Percentiles rank a stretch among this genome's conserved stretches.
These are phyloP conservation scores for Hippoglossus stenolepis DNA, from an alignment of 2,113 vertebrate genomes.

Conservation along the genomic window DNA sequence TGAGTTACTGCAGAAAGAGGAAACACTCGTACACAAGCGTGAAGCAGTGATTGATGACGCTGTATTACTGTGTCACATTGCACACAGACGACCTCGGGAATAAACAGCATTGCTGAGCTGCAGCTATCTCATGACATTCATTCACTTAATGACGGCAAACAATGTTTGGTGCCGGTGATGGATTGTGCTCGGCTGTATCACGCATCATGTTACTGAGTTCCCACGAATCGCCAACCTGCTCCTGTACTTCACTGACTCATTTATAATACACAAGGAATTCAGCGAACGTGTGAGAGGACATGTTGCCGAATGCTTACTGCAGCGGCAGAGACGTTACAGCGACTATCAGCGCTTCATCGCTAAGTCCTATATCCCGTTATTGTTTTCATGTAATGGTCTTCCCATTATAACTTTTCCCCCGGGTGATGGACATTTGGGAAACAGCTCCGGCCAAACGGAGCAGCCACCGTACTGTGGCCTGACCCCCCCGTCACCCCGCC, in stretches of 20 bases:
- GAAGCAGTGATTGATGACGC: conserved; percentile 75
- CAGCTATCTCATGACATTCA: conserved; percentile 64
- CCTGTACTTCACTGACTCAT: not conserved
- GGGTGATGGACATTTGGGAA: conserved; percentile 57
- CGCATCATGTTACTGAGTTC: conserved; percentile 47
- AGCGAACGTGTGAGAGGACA: conserved; percentile 12
- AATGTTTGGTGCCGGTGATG: conserved; percentile 63
- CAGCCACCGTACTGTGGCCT: conserved; percentile 23
- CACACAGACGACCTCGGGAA: conserved; percentile 62
- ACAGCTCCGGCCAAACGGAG: conserved; percentile 43
- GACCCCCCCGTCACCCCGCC: conserved; percentile 48
- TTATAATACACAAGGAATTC: not conserved
- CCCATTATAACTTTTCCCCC: conserved; percentile 56
- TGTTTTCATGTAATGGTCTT: conserved; percentile 57
- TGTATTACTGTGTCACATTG: conserved; percentile 65
- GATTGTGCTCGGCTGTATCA: conserved; percentile 63
- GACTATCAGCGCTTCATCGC: conserved; percentile 21
- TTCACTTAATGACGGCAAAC: conserved; percentile 69
- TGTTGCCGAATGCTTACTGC: not conserved
- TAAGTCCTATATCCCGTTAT: conserved; percentile 44
- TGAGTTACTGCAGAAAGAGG: conserved; percentile 82
- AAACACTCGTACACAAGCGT: conserved; percentile 66
- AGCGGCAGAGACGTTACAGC: not conserved
- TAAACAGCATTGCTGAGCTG: conserved; percentile 41
- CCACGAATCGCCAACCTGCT: conserved; percentile 31